phyloP scores from a whole-genome alignment of 1,140 invertebrate species.

The Eumeta japonica region DNA sequence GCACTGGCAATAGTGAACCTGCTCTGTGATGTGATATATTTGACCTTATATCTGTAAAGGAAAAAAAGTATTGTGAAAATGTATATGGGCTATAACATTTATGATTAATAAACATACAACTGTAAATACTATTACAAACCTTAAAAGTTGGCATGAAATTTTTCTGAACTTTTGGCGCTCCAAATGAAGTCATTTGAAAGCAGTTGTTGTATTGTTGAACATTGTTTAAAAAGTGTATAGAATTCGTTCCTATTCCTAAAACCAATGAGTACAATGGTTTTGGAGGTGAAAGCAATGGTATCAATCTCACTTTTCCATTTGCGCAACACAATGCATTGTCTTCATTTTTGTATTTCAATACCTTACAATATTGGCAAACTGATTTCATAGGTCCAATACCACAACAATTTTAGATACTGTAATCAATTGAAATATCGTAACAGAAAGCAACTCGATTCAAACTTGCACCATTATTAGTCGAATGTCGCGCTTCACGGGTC shows the following conservation, averaged over 20 bases:
- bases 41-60: slow-evolving; percentile 25
- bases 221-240: slow-evolving; percentile 23
- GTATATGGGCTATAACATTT: slow-evolving; percentile 1
- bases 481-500: background rate
- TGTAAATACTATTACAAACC: slow-evolving; percentile 1
- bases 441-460: slow-evolving; percentile 1
- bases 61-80: slow-evolving; percentile 17
- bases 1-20: slow-evolving; percentile 32
- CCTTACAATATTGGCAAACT: slow-evolving; percentile 10
- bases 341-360: slow-evolving; percentile 1
- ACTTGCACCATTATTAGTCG: slow-evolving; percentile 1
- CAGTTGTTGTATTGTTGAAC: slow-evolving; percentile 31
- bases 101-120: slow-evolving; percentile 1
- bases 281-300: slow-evolving; percentile 9
- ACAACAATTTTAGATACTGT: background rate
- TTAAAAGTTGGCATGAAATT: slow-evolving; percentile 24
- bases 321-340: background rate
- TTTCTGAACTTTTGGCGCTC: slow-evolving; percentile 15
- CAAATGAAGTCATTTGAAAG: slow-evolving; percentile 42
- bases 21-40: slow-evolving; percentile 36
- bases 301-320: slow-evolving; percentile 5
- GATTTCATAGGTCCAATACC: background rate
- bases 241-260: slow-evolving; percentile 6
- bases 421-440: slow-evolving; percentile 1
- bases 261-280: slow-evolving; percentile 18